phyloP scores from a whole-genome alignment of 2,888 invertebrate genomes.

The Ophion costatus region DNA sequence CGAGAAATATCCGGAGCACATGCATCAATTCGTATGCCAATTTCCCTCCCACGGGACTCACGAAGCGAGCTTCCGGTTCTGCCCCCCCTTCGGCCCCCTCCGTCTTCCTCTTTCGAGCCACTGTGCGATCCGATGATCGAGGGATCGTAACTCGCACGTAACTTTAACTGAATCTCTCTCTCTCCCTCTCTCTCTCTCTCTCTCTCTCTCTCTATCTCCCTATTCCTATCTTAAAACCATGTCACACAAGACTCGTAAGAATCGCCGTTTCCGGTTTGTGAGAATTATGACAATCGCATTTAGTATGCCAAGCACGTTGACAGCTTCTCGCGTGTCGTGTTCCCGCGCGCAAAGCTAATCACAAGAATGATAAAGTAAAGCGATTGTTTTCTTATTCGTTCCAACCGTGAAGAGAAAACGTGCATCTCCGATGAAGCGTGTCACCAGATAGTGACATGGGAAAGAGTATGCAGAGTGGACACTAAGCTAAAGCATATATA shows the following conservation, averaged over 20 bases:
- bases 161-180: background rate
- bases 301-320: slow-evolving; percentile 6
- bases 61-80: slow-evolving; percentile 61
- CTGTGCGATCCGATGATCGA: slow-evolving; percentile 15
- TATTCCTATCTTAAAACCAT: background rate
- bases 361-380: background rate
- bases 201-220: background rate
- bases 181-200: too few relatives aligned
- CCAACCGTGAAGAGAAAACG: slow-evolving; percentile 1
- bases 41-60: slow-evolving; percentile 56
- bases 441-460: too few relatives aligned
- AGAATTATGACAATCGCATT: slow-evolving; percentile 14
- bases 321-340: slow-evolving; percentile 2
- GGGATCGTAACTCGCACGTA: slow-evolving; percentile 31
- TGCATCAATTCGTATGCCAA: slow-evolving; percentile 13
- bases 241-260: slow-evolving; percentile 6
- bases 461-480: too few relatives aligned
- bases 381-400: slow-evolving; percentile 3
- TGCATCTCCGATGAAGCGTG: background rate
- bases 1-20: slow-evolving; percentile 31
- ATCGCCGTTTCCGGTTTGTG: slow-evolving; percentile 15
- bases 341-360: slow-evolving; percentile 1
- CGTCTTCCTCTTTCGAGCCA: slow-evolving; percentile 40
- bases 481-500: too few relatives aligned
- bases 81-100: slow-evolving; percentile 10